Conservation (phyloP, 1,140 invertebrate species). For the Brachionus rubens region DNA sequence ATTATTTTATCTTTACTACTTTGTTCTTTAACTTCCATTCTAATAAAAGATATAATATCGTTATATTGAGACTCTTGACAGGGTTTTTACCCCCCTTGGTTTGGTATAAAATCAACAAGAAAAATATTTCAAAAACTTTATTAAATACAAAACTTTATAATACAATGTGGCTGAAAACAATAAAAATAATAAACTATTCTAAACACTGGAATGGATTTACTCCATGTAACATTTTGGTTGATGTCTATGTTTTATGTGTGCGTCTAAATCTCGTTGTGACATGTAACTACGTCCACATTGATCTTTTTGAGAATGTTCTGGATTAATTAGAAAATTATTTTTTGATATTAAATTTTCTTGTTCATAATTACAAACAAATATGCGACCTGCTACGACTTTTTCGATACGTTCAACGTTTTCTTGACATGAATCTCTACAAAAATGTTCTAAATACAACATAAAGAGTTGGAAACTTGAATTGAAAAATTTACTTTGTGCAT, state of each 20-base stretch:
- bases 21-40: constrained; percentile 3
- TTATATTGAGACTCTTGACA: not conserved
- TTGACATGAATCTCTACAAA: not conserved
- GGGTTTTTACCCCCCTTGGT: constrained; percentile 42
- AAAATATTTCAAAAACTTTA: too few species aligned
- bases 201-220: too few species aligned
- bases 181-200: too few species aligned
- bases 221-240: not conserved
- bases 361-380: constrained; percentile 34
- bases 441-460: not conserved
- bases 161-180: too few species aligned
- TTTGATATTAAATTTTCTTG: not conserved
- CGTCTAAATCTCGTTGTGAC: constrained; percentile 39
- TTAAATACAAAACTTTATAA: too few species aligned
- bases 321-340: not conserved
- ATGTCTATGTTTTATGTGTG: constrained; percentile 29
- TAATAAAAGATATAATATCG: not conserved
- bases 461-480: not conserved
- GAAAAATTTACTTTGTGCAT: not conserved
- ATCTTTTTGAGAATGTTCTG: not conserved
- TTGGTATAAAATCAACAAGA: too few species aligned
- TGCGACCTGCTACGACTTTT: not conserved
- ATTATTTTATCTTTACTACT: constrained; percentile 23
- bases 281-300: constrained; percentile 33
- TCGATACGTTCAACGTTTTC: constrained; percentile 35